Base-by-base conservation (phyloP, 2,888 invertebrate species). In the Amiota minor region DNA sequence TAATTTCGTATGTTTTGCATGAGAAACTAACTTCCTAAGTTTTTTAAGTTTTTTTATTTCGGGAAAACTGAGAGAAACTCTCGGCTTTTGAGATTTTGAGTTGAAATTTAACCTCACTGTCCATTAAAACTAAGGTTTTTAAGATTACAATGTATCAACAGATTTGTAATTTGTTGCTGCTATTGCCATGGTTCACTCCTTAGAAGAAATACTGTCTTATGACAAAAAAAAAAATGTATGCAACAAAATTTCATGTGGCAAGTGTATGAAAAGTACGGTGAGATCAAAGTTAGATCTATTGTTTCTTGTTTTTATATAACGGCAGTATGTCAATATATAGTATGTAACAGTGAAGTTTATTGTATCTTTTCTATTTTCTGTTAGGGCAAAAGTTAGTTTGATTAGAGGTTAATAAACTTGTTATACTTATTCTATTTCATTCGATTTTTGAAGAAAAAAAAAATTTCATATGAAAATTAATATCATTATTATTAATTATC, bases 371-470 rank as follows among this genome's bases (percentile, higher is more conserved):
- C 23, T 62, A 2, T 4, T 62, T 10, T 62, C 10, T 74, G 2
- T 35, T 62, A 14, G 23, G 23, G 62, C 12, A 35, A 64, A 64
- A 35, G 14, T 6, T 64, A 45, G 45, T 35, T 10, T 45, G 62
- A 76, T 82, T 83, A 84, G 79, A 83, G 84, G 83, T 83, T 81
- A 83, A 79, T 83, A 81, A 83, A 83, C 84, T 81, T 84, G 81
- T 80, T 83, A 77, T 74, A 77, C 64, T 20, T 77, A 79, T 75
- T 20, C 47, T 68, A 55, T 72, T 64, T 70, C 71, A 46, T 71
- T 70, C 76, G 20, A 35, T 75, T 81, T 77, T 79, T 35, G 2
- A 23, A 3, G 1, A 23, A 23, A 23, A 23, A 23, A 76, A 77
- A 72, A 72, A 70, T 35, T 14, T 53, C 50, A 53, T 47, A 69